phyloP scores from a whole-genome alignment of 2,888 invertebrate species.

The Phlogophora meticulosa region DNA sequence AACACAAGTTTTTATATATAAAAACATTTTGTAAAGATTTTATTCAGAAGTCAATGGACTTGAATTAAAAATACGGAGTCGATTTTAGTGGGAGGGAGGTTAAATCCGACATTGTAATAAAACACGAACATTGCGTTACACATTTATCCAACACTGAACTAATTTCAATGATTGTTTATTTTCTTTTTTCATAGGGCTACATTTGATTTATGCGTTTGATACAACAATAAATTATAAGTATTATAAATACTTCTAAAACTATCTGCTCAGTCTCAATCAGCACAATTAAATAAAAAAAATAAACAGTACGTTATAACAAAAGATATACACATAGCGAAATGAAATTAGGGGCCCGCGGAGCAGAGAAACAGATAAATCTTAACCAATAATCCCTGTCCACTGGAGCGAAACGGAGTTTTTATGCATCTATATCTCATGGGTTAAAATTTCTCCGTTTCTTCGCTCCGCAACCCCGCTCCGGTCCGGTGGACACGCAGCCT shows the following conservation, averaged over 20 bases:
- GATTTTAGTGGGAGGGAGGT: neutral
- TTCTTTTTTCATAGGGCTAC: neutral
- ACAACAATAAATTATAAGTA: neutral
- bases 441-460: too few species aligned
- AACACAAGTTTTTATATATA: neutral
- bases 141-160: neutral
- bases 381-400: too few species aligned
- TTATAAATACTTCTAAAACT: too few species aligned
- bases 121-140: neutral
- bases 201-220: slow-evolving; percentile 3
- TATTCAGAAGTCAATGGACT: slow-evolving; percentile 1
- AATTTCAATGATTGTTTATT: neutral
- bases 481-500: too few species aligned
- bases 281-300: neutral
- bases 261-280: slow-evolving; percentile 19
- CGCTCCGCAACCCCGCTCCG: too few species aligned
- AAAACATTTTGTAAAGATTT: too few species aligned
- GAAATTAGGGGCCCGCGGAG: too few species aligned
- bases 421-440: too few species aligned
- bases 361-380: too few species aligned
- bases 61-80: neutral
- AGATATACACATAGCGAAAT: neutral
- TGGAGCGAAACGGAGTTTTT: too few species aligned
- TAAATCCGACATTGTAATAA: neutral
- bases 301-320: neutral